These are phyloP conservation scores for Moxostoma hubbsi DNA, from an alignment of 2,797 vertebrate genomes.

Conservation along the genomic window DNA sequence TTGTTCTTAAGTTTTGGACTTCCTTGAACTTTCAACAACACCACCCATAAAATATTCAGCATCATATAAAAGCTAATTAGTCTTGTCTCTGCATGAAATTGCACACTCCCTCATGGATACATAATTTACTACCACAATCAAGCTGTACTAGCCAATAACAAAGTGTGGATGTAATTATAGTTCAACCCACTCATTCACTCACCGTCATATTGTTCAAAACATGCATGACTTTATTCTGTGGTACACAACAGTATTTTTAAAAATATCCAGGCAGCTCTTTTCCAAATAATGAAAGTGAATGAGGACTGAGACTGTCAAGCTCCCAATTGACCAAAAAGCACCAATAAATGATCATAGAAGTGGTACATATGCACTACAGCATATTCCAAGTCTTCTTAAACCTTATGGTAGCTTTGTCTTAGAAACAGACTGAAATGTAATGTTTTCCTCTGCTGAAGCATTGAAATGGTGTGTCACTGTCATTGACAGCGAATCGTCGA, in stretches of 20 bases:
- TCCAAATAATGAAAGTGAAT: background rate
- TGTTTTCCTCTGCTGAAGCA: too few relatives aligned
- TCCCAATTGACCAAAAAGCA: background rate
- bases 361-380: background rate
- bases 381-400: too few relatives aligned
- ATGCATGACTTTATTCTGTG: too few relatives aligned
- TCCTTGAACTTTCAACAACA: background rate
- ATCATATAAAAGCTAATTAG: constrained; percentile 18
- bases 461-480: too few relatives aligned
- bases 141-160: background rate
- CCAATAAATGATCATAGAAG: background rate
- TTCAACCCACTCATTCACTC: too few relatives aligned
- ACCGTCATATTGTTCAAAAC: too few relatives aligned
- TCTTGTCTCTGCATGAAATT: constrained; percentile 5
- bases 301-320: background rate
- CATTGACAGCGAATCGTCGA: too few relatives aligned
- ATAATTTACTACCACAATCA: background rate
- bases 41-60: background rate
- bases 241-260: too few relatives aligned
- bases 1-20: background rate
- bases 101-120: background rate
- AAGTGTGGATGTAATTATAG: background rate
- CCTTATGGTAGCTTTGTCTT: too few relatives aligned
- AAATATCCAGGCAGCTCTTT: background rate
- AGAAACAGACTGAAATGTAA: too few relatives aligned